Base-by-base conservation (phyloP, 2,797 vertebrate species). In the Sphenopsis melanotis region DNA sequence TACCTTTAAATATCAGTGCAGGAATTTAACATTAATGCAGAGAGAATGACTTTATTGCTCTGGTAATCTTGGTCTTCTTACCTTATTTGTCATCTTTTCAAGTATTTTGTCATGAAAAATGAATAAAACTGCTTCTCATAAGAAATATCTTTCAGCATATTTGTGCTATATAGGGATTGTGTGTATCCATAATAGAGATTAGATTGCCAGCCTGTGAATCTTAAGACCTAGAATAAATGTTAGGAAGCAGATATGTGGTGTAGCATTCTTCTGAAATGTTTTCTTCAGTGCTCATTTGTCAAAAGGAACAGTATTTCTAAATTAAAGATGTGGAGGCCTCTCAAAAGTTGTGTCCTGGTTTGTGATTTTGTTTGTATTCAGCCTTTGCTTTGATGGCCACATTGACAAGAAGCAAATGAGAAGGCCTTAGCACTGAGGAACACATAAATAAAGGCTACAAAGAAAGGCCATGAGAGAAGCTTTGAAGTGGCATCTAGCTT, bases 401-500 rank as follows among this genome's bases (percentile, higher is more conserved):
- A 5, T 21, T 72, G 66, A 84, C 75, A 92, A 78, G 21, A 63
- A 90, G 63, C 78, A 93, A 83, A 95, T 90, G 87, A 95, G 75
- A 87, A 76, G 76, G 23, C 57, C 32, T n/a, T 82, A 70, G 76
- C 42, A 14, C 79, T 63, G 66, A 56, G 66, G 75, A 85, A 60
- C 81, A 21, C 69, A 83, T 85, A 93, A 91, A 89, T 94, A 93
- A 93, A 80, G 80, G n/a, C 57, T 77, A 32, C 70, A 80, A 82
- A 93, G 74, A 66, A 57, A 70, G 75, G 64, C 20, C 75, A 68
- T 29, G 29, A 56, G 55, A 36, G 79, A 66, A 49, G 59, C 94
- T 96, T 96, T 96, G 94, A 97, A 94, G 96, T 96, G 91, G 94
- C 44, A 32, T 93, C 79, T 63, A 93, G 69, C 83, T 96, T 75